Evolutionary conservation across 2,113 vertebrate species (phyloP).

Genomic region (Oncorhynchus nerka): DNA sequence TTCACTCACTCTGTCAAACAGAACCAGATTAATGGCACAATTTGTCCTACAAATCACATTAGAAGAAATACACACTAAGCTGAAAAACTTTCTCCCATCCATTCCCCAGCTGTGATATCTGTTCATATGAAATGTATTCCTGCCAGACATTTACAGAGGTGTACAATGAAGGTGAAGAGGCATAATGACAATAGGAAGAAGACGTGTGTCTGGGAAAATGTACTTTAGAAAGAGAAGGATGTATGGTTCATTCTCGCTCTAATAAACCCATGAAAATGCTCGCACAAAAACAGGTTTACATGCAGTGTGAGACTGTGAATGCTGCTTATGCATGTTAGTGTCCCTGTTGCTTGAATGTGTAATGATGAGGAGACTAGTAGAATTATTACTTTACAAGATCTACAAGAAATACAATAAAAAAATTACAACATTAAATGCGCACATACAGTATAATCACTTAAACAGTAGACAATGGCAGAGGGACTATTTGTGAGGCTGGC

Average conservation of each 20-base stretch:
- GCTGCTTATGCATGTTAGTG: neutral
- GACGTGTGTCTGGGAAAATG: slow-evolving; percentile 70
- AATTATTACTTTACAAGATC: neutral
- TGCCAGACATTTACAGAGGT: slow-evolving; percentile 91
- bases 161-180: slow-evolving; percentile 79
- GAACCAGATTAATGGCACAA: slow-evolving; percentile 91
- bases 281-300: no score
- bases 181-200: slow-evolving; percentile 83
- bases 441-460: slow-evolving; percentile 11
- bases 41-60: slow-evolving; percentile 95
- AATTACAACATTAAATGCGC: neutral
- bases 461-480: slow-evolving; percentile 5
- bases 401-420: neutral
- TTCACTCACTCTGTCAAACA: slow-evolving; percentile 82
- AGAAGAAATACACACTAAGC: slow-evolving; percentile 83
- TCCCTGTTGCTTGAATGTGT: neutral
- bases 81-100: slow-evolving; percentile 67
- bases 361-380: neutral
- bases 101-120: slow-evolving; percentile 83
- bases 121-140: slow-evolving; percentile 93
- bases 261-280: no score
- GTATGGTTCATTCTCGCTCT: no score
- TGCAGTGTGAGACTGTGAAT: no score
- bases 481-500: slow-evolving; percentile 12
- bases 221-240: no score